A percentile compares a stretch with the other conserved stretches of the same genome.
phyloP scores from a whole-genome alignment of 2,113 vertebrate genomes.

The Origma solitaria region DNA sequence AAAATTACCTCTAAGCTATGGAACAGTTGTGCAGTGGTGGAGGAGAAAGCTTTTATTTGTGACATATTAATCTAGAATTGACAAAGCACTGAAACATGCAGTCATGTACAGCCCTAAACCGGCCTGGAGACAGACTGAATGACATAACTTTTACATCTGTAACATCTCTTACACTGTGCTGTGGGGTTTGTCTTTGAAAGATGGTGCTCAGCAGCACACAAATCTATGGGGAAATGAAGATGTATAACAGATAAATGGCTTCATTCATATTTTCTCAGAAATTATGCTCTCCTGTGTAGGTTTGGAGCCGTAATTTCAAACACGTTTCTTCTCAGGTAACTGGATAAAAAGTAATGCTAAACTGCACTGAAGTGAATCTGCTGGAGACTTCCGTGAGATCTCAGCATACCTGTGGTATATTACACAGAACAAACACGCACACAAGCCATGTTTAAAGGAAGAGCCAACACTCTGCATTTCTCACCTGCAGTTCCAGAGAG shows the following conservation, averaged over 20 bases:
- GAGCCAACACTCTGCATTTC: not conserved
- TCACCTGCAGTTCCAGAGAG: conserved; percentile 99
- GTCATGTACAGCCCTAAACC: not conserved
- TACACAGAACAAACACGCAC: not conserved
- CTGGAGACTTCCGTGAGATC: not conserved
- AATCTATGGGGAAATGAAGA: conserved; percentile 1
- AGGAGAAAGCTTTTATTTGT: conserved; percentile 33
- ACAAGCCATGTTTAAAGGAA: not conserved
- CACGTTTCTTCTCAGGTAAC: not conserved
- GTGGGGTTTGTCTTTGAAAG: conserved; percentile 34
- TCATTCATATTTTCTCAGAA: conserved; percentile 52
- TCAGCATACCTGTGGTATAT: not conserved
- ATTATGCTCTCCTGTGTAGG: conserved; percentile 11
- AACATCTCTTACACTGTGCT: conserved; percentile 22
- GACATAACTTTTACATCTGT: conserved; percentile 37
- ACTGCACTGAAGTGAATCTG: not conserved
- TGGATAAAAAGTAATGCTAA: not conserved
- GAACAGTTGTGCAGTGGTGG: not conserved
- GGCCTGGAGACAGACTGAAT: not conserved
- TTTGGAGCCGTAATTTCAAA: conserved; percentile 22
- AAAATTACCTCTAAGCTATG: conserved; percentile 2
- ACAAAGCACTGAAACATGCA: conserved; percentile 38
- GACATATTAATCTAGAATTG: conserved; percentile 32
- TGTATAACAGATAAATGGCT: conserved; percentile 20
- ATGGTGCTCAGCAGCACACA: conserved; percentile 10